A percentile compares a stretch with the other conserved stretches of the same genome.
These are phyloP conservation scores for Limnodromus scolopaceus DNA, from an alignment of 2,797 vertebrate genomes.

Conservation along the genomic window DNA sequence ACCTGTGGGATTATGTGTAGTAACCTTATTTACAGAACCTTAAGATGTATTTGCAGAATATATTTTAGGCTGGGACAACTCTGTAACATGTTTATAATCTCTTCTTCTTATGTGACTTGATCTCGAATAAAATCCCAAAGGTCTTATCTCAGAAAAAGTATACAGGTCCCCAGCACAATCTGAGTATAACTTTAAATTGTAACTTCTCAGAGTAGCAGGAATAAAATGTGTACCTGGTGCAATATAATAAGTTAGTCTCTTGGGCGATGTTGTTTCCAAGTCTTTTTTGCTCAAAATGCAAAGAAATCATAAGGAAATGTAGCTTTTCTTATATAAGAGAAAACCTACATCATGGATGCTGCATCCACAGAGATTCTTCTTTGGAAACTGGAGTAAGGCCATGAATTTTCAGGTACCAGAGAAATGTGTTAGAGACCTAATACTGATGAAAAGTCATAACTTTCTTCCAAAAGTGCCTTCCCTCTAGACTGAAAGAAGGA, in stretches of 20 bases:
- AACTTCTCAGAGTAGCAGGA: not conserved
- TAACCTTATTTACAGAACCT: slow-evolving; percentile 47
- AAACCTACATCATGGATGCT: not conserved
- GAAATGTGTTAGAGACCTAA: not conserved
- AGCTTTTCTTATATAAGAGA: not conserved
- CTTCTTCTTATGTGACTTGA: not conserved
- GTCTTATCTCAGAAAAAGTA: not conserved
- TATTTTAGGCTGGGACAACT: not conserved
- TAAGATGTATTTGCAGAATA: slow-evolving; percentile 1
- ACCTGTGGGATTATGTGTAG: slow-evolving; percentile 23
- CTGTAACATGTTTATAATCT: not conserved
- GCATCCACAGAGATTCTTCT: not conserved
- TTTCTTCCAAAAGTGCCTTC: not conserved
- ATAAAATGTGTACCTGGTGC: not conserved
- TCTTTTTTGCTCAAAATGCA: not conserved
- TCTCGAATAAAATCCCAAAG: not conserved
- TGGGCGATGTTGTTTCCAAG: not conserved
- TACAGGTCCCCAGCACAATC: not conserved
- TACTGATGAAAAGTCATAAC: not conserved
- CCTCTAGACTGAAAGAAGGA: not conserved
- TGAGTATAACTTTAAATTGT: not conserved
- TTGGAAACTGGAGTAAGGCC: not conserved
- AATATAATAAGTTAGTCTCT: not conserved
- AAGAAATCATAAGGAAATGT: not conserved
- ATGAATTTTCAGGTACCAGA: not conserved